Conservation (phyloP, 1,140 invertebrate species). For the Proales similis region DNA sequence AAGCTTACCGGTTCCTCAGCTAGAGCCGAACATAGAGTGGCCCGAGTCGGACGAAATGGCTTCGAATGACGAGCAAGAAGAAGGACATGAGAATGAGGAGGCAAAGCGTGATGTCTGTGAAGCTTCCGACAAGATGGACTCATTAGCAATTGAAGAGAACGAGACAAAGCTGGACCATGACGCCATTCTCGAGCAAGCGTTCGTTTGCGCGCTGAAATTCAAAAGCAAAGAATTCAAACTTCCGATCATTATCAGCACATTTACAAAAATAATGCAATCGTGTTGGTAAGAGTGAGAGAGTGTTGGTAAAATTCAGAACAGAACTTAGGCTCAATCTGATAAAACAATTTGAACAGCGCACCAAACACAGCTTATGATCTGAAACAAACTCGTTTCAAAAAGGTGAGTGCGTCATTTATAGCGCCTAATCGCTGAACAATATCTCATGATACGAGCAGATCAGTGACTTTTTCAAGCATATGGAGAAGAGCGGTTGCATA, state of each 20-base stretch:
- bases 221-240: constrained; percentile 31
- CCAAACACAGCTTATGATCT: constrained; percentile 25
- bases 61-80: too few relatives aligned
- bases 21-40: background rate
- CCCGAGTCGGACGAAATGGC: too few relatives aligned
- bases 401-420: too few relatives aligned
- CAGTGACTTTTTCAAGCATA: constrained; percentile 33
- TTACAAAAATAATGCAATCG: constrained; percentile 36
- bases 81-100: background rate
- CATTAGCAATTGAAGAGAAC: background rate
- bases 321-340: background rate
- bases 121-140: background rate
- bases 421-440: too few relatives aligned
- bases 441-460: too few relatives aligned
- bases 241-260: constrained; percentile 25
- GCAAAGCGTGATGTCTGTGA: constrained; percentile 5
- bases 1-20: background rate
- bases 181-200: constrained; percentile 11
- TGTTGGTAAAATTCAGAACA: background rate
- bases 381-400: constrained; percentile 33
- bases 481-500: constrained; percentile 25
- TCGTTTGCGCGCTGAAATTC: constrained; percentile 16
- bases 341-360: background rate
- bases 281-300: constrained; percentile 31
- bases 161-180: constrained; percentile 14